Evolutionary conservation across 2,113 vertebrate species (phyloP), one percentile per base, ranked within the genome.

Genomic region (Trinectes maculatus): DNA sequence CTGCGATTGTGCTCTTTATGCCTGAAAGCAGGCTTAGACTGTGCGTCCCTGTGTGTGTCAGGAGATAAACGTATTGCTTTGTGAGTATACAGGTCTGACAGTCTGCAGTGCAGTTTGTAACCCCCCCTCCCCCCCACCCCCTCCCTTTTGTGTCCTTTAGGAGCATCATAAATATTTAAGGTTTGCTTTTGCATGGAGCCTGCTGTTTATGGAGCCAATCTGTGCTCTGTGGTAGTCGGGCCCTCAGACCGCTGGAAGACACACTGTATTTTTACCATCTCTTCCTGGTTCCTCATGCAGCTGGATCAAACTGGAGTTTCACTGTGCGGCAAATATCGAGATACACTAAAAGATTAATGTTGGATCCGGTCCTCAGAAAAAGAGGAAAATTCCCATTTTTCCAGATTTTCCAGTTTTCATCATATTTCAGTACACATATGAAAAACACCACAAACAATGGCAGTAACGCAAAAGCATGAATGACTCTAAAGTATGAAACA

Each of bases 111-210:
- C 19, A 33, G 22, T 39, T 59, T 54, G 62, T 18, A 53, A 60
- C 56, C 29, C 49, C 52, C 48, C n/a, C 7, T 26, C 31, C 31
- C 15, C 60, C 12, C 28, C 43, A 46, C 47, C 16, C 12, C 29
- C 39, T 24, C 19, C 54, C 15, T 51, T 72, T 74, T 61, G 56
- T 48, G 16, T 65, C 53, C 55, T 71, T 74, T 53, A 55, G 64
- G 43, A 54, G 24, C n/a, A 72, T 66, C 71, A 82, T 85, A 57
- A 79, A 84, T 79, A 79, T 81, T 82, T 71, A 67, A 67, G 24
- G 42, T 51, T 24, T 70, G 10, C 56, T 79, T 55, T 52, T 62
- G 47, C 55, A 69, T 18, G 18, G 29, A 60, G 51, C 16, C 58
- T 62, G 31, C 46, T 79, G 56, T 71, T 85, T 68, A 77, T 73